Evolutionary conservation across 2,113 vertebrate genomes (phyloP).

Genomic region (Chloroceryle aenea): DNA sequence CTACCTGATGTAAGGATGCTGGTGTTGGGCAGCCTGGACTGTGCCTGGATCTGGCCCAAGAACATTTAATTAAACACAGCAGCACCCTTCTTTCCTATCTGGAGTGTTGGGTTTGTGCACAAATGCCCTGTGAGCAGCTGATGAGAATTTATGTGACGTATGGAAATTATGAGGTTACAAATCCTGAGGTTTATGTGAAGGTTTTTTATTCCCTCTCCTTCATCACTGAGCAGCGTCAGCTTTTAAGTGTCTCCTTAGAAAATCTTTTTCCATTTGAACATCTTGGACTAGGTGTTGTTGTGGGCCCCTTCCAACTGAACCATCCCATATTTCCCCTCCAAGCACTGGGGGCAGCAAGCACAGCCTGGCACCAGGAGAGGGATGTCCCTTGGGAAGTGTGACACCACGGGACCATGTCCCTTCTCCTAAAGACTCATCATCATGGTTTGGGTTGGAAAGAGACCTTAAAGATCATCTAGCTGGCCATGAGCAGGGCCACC

Average conservation of each 20-base stretch:
- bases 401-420: rapidly evolving
- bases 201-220: background rate
- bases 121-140: background rate
- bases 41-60: background rate
- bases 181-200: background rate
- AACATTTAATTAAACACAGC: background rate
- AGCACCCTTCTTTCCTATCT: background rate
- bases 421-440: background rate
- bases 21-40: background rate
- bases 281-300: background rate
- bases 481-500: background rate
- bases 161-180: background rate
- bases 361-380: background rate
- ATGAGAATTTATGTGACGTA: background rate
- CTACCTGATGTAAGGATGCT: background rate
- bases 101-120: background rate
- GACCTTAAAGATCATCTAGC: background rate
- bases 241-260: background rate
- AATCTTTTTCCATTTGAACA: background rate
- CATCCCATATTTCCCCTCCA: too few relatives aligned
- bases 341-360: background rate
- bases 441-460: background rate
- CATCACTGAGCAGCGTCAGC: rapidly evolving
- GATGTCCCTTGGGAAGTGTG: background rate
- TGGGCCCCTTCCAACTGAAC: background rate